These are phyloP conservation scores for Ophion ventricosus DNA, from an alignment of 2,888 invertebrate species.

Conservation along the genomic window DNA sequence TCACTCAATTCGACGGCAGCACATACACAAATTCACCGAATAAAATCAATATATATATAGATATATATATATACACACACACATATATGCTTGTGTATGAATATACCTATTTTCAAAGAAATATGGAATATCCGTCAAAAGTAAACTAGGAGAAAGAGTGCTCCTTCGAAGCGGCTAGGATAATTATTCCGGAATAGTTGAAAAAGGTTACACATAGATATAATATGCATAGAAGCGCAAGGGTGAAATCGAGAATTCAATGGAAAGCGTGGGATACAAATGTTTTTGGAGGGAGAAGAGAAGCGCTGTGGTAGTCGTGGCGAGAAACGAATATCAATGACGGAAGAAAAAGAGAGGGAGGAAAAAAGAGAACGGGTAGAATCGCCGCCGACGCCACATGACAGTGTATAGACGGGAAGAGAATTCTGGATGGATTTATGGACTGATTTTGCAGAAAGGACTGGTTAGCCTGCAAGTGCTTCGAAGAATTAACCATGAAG, in stretches of 20 bases:
- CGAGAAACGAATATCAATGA: conserved; percentile 73
- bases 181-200: conserved; percentile 49
- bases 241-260: conserved; percentile 50
- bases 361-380: conserved; percentile 28
- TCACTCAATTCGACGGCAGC: conserved; percentile 25
- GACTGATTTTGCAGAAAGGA: conserved; percentile 58
- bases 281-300: conserved; percentile 40
- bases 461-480: conserved; percentile 41
- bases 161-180: conserved; percentile 1
- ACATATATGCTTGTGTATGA: too few relatives aligned
- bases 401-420: conserved; percentile 43
- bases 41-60: background rate
- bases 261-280: conserved; percentile 54
- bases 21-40: conserved; percentile 4
- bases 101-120: conserved; percentile 9
- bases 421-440: conserved; percentile 62
- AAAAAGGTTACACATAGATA: conserved; percentile 22
- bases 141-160: conserved; percentile 26
- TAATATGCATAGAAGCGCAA: conserved; percentile 19
- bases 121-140: conserved; percentile 15
- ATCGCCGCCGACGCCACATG: conserved; percentile 44
- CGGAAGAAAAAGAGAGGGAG: conserved; percentile 28
- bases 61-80: background rate
- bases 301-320: conserved; percentile 44
- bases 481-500: conserved; percentile 41